Evolutionary conservation across 2,797 vertebrate species (phyloP).

Genomic region (Lemur catta): DNA sequence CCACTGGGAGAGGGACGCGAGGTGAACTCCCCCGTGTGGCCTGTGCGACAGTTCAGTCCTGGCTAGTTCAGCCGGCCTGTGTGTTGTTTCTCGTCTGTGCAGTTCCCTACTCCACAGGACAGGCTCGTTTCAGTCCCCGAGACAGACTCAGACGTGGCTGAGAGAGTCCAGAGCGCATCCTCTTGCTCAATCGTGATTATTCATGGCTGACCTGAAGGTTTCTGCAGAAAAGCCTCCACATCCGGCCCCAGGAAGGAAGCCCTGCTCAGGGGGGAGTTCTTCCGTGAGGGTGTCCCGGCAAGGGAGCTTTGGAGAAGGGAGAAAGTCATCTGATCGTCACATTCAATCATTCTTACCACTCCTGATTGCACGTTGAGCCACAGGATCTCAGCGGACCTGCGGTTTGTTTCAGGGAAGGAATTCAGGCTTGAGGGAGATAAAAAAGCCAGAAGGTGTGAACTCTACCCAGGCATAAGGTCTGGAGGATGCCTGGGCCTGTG

Average conservation of each 20-base stretch:
- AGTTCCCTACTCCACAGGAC: background rate
- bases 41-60: background rate
- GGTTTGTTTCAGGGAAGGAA: background rate
- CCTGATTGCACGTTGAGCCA: background rate
- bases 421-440: background rate
- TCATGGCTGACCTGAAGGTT: background rate
- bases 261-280: background rate
- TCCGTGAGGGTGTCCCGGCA: background rate
- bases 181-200: constrained; percentile 33
- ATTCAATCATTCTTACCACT: background rate
- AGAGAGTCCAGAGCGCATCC: background rate
- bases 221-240: constrained; percentile 13
- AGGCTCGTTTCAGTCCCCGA: background rate
- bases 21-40: background rate
- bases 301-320: background rate
- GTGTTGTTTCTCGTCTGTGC: background rate
- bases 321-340: background rate
- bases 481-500: background rate
- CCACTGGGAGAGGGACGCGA: background rate
- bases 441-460: background rate
- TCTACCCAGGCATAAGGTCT: background rate
- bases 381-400: background rate
- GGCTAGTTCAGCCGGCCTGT: background rate
- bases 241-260: constrained; percentile 32
- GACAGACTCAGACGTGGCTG: background rate